Percentiles rank a stretch among this genome's conserved stretches.
Evolutionary conservation across 2,888 invertebrate species (phyloP).

Genomic region (Leptopilina syphax): DNA sequence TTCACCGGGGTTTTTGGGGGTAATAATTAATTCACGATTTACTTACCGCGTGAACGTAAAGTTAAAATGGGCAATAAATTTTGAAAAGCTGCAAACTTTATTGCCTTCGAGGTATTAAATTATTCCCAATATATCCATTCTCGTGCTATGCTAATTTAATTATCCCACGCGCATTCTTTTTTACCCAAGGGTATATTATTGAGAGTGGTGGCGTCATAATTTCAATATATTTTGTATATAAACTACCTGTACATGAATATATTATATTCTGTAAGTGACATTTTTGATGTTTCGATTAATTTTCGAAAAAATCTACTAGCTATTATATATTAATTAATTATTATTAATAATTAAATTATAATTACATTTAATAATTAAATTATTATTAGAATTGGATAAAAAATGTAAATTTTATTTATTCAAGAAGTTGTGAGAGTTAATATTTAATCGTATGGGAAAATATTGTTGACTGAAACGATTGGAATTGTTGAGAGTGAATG

Average conservation of each 20-base stretch:
- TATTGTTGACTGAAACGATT: background rate
- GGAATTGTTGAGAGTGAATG: background rate
- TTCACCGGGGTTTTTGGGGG: background rate
- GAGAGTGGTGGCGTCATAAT: no score
- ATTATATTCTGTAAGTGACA: no score
- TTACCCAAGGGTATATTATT: background rate
- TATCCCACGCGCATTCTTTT: background rate
- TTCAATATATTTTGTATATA: no score
- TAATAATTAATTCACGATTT: conserved; percentile 7
- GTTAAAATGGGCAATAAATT: conserved; percentile 9
- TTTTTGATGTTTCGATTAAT: no score
- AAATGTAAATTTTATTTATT: no score
- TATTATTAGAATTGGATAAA: no score
- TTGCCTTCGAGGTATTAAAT: conserved; percentile 5
- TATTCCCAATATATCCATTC: background rate
- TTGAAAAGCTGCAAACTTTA: background rate
- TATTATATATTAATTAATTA: no score
- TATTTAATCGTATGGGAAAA: background rate
- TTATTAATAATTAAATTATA: no score
- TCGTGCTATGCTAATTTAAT: background rate
- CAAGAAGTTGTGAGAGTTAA: background rate
- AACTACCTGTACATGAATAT: no score
- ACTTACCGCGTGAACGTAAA: background rate
- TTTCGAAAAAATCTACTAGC: no score
- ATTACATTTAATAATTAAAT: no score